These are phyloP conservation scores for Delia radicum DNA, from an alignment of 1,140 invertebrate species.

Conservation along the genomic window DNA sequence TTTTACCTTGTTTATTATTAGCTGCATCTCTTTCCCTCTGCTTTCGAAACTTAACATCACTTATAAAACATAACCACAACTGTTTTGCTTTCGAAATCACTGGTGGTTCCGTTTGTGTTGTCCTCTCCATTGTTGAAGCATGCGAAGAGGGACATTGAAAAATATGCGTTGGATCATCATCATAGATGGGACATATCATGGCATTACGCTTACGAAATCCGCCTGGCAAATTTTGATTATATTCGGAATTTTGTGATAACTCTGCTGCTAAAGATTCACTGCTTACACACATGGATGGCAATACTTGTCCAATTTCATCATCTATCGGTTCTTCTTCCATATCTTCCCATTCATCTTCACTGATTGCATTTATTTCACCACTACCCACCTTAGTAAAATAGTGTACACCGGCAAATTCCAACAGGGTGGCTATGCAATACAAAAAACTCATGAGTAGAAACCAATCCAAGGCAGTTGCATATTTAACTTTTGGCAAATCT, in stretches of 20 bases:
- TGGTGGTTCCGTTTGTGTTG: slow-evolving; percentile 74
- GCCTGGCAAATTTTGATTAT: slow-evolving; percentile 29
- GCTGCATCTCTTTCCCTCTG: slow-evolving; percentile 75
- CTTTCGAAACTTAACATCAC: slow-evolving; percentile 74
- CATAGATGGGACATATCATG: slow-evolving; percentile 65
- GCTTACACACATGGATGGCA: slow-evolving; percentile 21
- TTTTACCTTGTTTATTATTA: slow-evolving; percentile 47
- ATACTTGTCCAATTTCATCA: slow-evolving; percentile 19
- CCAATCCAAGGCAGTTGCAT: slow-evolving; percentile 90
- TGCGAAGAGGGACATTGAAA: slow-evolving; percentile 43
- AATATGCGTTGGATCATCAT: slow-evolving; percentile 59
- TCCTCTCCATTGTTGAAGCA: slow-evolving; percentile 69
- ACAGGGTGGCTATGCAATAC: slow-evolving; percentile 88
- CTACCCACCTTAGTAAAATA: slow-evolving; percentile 91
- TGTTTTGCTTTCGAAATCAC: slow-evolving; percentile 74
- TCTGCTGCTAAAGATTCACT: slow-evolving; percentile 33
- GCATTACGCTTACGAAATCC: slow-evolving; percentile 57
- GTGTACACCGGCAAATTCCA: slow-evolving; percentile 93
- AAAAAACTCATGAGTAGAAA: slow-evolving; percentile 92
- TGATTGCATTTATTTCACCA: slow-evolving; percentile 71
- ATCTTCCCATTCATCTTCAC: slow-evolving; percentile 79
- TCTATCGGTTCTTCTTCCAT: slow-evolving; percentile 34
- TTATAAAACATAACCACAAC: slow-evolving; percentile 76
- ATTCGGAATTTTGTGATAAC: slow-evolving; percentile 32
- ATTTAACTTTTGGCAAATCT: slow-evolving; percentile 88